These are phyloP conservation scores for Sorex maritimensis DNA, from an alignment of 2,797 vertebrate genomes.

Conservation along the genomic window DNA sequence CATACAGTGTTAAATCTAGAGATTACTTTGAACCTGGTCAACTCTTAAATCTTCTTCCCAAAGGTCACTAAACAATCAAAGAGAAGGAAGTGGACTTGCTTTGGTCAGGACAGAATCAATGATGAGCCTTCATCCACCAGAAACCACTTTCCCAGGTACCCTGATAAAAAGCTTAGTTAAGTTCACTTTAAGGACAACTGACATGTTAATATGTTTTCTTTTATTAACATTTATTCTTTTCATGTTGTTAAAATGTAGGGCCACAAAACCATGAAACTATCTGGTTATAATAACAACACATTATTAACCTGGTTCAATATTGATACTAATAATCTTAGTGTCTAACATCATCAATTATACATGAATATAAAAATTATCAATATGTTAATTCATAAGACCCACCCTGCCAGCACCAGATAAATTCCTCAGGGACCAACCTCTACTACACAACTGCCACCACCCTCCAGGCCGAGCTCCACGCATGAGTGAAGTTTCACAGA, in stretches of 20 bases:
- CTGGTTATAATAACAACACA: not conserved
- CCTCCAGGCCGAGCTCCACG: too few relatives aligned
- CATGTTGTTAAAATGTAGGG: too few relatives aligned
- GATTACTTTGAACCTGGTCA: not conserved
- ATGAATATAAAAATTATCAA: conserved; percentile 24
- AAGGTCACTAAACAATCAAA: not conserved
- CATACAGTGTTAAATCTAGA: not conserved
- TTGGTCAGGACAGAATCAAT: not conserved
- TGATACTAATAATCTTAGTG: not conserved
- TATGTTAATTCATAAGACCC: not conserved
- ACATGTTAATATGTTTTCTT: too few relatives aligned
- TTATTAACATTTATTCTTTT: too few relatives aligned
- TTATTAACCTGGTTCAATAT: conserved; percentile 19
- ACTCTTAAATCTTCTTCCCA: conserved; percentile 22
- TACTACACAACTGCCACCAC: too few relatives aligned
- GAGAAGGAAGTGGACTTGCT: not conserved
- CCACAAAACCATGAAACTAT: too few relatives aligned
- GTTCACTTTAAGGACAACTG: too few relatives aligned
- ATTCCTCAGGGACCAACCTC: too few relatives aligned
- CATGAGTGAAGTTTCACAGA: too few relatives aligned
- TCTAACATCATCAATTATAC: not conserved
- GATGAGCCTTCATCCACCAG: not conserved
- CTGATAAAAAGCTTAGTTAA: too few relatives aligned
- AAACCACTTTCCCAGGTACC: not conserved
- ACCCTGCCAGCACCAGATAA: too few relatives aligned